These are phyloP conservation scores for Prionailurus viverrinus DNA, from an alignment of 2,113 vertebrate species.

Conservation along the genomic window DNA sequence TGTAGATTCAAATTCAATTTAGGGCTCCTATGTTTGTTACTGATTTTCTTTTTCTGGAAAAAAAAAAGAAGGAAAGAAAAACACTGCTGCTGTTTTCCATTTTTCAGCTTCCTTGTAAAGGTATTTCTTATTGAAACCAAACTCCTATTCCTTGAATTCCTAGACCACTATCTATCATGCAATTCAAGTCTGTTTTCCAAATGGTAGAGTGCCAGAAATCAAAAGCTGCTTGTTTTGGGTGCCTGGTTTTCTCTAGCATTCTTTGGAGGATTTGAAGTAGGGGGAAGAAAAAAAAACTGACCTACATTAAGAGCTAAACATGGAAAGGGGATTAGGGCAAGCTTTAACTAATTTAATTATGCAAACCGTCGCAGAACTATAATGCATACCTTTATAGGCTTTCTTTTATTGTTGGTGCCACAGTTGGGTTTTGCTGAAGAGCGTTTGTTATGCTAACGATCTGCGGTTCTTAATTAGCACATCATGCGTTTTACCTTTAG, in stretches of 20 bases:
- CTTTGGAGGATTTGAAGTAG: conserved; percentile 49
- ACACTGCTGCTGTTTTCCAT: conserved; percentile 21
- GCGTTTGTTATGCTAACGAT: background rate
- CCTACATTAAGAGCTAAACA: conserved; percentile 29
- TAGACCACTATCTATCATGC: conserved; percentile 47
- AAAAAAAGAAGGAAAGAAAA: background rate
- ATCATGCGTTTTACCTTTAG: conserved; percentile 10
- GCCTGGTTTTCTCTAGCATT: conserved; percentile 59
- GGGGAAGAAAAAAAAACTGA: background rate
- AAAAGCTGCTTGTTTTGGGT: conserved; percentile 49
- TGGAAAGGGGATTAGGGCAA: background rate
- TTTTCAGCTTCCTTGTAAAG: conserved; percentile 53
- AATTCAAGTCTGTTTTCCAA: conserved; percentile 34
- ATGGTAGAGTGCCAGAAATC: conserved; percentile 31
- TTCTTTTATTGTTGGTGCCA: background rate
- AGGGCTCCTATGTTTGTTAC: background rate
- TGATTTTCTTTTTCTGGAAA: conserved; percentile 44
- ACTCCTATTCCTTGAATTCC: conserved; percentile 59
- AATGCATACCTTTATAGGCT: background rate
- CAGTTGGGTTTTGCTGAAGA: conserved; percentile 14
- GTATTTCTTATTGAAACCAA: conserved; percentile 71
- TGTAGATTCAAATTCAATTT: conserved; percentile 31
- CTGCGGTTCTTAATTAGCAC: background rate
- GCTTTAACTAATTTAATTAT: conserved; percentile 34
- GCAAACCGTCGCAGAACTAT: background rate